Evolutionary conservation across 2,113 vertebrate species (phyloP).

Genomic region (Xyrauchen texanus): DNA sequence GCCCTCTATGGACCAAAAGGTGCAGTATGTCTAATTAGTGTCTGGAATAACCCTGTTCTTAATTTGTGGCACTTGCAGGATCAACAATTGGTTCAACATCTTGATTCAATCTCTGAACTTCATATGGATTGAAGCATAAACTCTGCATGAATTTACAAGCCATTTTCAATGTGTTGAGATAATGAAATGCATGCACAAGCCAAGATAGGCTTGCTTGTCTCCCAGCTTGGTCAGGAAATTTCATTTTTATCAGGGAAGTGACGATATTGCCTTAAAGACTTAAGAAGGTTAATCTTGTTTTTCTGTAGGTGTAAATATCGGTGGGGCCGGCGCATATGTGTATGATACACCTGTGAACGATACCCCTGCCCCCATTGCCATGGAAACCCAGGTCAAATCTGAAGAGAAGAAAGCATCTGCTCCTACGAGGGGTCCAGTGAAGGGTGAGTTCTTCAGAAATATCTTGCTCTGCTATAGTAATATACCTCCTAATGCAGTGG

Average conservation of each 20-base stretch:
- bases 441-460: constrained; percentile 74
- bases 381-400: constrained; percentile 72
- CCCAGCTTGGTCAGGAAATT: too few species aligned
- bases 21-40: constrained; percentile 52
- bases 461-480: too few species aligned
- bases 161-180: too few species aligned
- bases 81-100: background rate
- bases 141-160: too few species aligned
- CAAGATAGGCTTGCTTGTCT: too few species aligned
- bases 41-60: background rate
- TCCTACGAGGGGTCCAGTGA: constrained; percentile 82
- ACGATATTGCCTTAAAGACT: too few species aligned
- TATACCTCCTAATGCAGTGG: too few species aligned
- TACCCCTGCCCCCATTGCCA: constrained; percentile 73
- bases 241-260: too few species aligned
- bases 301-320: constrained; percentile 87
- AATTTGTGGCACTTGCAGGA: constrained; percentile 9
- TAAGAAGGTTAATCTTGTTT: too few species aligned
- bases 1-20: constrained; percentile 70
- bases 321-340: constrained; percentile 87
- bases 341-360: constrained; percentile 78
- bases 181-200: too few species aligned
- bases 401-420: constrained; percentile 72
- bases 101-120: constrained; percentile 72
- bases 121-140: background rate